Evolutionary conservation across 2,113 vertebrate genomes (phyloP).

Genomic region (Brachyhypopomus occidentalis): DNA sequence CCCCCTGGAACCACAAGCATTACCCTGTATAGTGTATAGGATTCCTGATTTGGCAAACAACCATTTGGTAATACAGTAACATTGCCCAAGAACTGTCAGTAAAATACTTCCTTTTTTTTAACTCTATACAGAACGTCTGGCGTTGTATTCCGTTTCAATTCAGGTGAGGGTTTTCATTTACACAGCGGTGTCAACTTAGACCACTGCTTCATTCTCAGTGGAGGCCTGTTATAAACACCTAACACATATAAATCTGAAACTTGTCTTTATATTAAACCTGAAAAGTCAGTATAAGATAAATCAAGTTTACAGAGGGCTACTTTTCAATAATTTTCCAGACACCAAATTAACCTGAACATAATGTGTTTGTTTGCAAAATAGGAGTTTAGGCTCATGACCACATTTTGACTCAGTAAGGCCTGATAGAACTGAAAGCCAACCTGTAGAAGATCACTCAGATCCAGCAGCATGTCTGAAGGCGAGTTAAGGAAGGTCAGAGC

Average conservation of each 20-base stretch:
- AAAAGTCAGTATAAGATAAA: background rate
- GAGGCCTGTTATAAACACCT: background rate
- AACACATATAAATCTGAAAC: background rate
- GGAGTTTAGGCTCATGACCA: too few relatives aligned
- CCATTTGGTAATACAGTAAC: background rate
- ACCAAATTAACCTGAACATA: background rate
- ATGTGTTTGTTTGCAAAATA: background rate
- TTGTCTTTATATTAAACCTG: background rate
- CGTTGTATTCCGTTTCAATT: background rate
- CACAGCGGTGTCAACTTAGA: background rate
- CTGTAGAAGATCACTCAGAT: conserved; percentile 97
- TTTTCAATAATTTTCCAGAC: background rate
- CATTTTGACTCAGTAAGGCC: background rate
- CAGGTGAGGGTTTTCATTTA: background rate
- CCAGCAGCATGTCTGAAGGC: conserved; percentile 90
- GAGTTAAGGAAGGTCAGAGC: conserved; percentile 50
- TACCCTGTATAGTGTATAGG: background rate
- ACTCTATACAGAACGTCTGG: background rate
- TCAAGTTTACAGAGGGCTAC: background rate
- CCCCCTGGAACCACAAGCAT: conserved; percentile 37
- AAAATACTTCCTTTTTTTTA: background rate
- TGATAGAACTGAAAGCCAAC: conserved; percentile 65
- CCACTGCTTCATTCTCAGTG: background rate
- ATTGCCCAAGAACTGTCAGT: background rate
- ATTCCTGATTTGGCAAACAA: conserved; percentile 21